Base-by-base conservation (phyloP, 2,888 invertebrate genomes). In the Orchesellides sinensis region DNA sequence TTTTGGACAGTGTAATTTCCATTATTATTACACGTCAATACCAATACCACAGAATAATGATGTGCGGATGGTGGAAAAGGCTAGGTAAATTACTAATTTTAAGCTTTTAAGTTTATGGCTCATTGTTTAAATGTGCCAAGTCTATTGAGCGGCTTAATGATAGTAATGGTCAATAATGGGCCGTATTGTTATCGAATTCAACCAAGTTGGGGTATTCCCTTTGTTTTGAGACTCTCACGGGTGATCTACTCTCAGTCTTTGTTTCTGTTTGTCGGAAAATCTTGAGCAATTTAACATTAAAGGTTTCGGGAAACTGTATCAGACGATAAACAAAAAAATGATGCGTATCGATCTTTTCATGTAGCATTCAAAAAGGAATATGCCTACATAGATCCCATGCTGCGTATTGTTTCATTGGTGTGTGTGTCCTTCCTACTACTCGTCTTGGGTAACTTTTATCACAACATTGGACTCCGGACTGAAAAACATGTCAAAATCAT, bases 261-360 rank as follows among this genome's bases (percentile, higher is more conserved):
- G 63, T 70, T 70, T 63, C 47, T 70, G 12, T 69, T 40, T 79
- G 70, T 79, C 79, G 79, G 79, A 63, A 79, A 40, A 27, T 70
- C 63, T 79, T 70, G 63, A 70, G 69, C 70, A 79, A 79, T 79
- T 79, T 79, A 54, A n/a, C 61, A 70, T 79, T 40, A 79, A 79
- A 70, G 70, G 79, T 54, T 75, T 69, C 27, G 59, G 54, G 49
- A 77, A 56, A 69, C 10, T 63, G 79, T 66, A 49, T 66, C 75
- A 66, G 66, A 54, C 63, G n/a, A 66, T 29, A 47, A 27, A 75
- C 35, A 66, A 66, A 54, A 75, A 25, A 49, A 45, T 29, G 54
- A 23, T 63, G 17, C 21, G 40, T 25, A 54, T 66, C 63, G 75
- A 52, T 61, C 49, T 23, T 6, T 54, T 32, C n/a, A n/a, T n/a